These are phyloP conservation scores for Rhagonycha lutea DNA, from an alignment of 2,888 invertebrate species.

Conservation along the genomic window DNA sequence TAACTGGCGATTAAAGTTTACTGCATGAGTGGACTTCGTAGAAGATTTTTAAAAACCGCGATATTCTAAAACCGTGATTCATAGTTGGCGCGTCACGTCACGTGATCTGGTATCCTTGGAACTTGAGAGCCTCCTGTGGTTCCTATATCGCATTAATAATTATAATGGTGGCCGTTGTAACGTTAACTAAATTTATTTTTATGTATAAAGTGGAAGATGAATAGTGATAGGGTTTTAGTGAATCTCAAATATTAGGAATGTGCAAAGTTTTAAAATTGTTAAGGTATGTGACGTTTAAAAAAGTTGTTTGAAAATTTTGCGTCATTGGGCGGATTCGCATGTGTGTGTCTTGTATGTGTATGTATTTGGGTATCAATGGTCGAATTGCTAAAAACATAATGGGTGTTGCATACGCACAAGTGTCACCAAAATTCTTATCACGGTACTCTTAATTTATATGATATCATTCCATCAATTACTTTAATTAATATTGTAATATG, in stretches of 20 bases:
- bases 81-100: slow-evolving; percentile 37
- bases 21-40: not conserved
- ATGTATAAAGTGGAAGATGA: slow-evolving; percentile 16
- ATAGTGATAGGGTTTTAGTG: slow-evolving; percentile 23
- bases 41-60: slow-evolving; percentile 15
- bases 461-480: slow-evolving; percentile 45
- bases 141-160: slow-evolving; percentile 40
- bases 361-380: slow-evolving; percentile 27
- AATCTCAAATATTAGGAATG: slow-evolving; percentile 25
- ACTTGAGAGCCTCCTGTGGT: slow-evolving; percentile 38
- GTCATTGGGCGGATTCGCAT: slow-evolving; percentile 32
- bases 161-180: slow-evolving; percentile 49
- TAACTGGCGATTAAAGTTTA: not conserved
- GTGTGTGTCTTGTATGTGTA: slow-evolving; percentile 2
- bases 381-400: slow-evolving; percentile 39
- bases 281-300: slow-evolving; percentile 31
- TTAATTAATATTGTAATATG: slow-evolving; percentile 39
- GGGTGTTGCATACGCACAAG: slow-evolving; percentile 44
- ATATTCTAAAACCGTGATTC: slow-evolving; percentile 32
- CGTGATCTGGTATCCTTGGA: slow-evolving; percentile 32
- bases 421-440: slow-evolving; percentile 31
- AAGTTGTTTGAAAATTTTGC: slow-evolving; percentile 10
- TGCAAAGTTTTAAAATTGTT: slow-evolving; percentile 27
- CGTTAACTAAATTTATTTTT: slow-evolving; percentile 27
- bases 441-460: slow-evolving; percentile 43